Percentiles rank a stretch among this genome's conserved stretches.
Evolutionary conservation across 2,888 invertebrate species (phyloP).

Genomic region (Hydropsyche betteni): DNA sequence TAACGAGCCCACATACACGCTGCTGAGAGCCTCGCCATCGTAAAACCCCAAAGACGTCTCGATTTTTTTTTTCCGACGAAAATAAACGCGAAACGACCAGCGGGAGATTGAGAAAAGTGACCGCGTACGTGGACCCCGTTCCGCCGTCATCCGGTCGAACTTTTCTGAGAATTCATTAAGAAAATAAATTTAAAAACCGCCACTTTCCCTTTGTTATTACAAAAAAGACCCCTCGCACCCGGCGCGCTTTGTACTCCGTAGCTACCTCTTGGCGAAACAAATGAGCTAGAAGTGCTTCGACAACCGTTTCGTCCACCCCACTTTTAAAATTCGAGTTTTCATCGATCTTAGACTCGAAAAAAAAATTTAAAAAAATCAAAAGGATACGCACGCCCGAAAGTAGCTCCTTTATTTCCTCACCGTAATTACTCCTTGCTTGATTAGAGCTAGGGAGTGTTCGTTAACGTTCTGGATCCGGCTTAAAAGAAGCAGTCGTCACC

Average conservation of each 20-base stretch:
- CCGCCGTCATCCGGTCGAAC: constrained; percentile 5
- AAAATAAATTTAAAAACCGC: constrained; percentile 41
- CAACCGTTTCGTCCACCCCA: not conserved
- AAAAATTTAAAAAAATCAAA: not conserved
- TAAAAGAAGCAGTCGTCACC: no score
- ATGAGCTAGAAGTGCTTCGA: constrained; percentile 33
- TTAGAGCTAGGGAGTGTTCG: no score
- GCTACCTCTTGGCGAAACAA: constrained; percentile 31
- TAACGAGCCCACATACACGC: no score
- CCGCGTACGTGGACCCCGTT: no score
- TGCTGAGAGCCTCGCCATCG: not conserved
- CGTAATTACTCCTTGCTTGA: no score
- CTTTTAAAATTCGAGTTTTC: constrained; percentile 3
- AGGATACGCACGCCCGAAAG: not conserved
- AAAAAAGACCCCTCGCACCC: constrained; percentile 30
- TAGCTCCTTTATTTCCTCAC: not conserved
- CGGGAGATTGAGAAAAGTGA: not conserved
- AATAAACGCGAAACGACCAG: constrained; percentile 30
- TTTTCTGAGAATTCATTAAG: constrained; percentile 39
- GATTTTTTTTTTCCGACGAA: constrained; percentile 33
- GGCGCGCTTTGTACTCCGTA: not conserved
- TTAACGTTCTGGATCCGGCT: no score
- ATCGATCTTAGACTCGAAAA: not conserved
- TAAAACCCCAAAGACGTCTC: not conserved
- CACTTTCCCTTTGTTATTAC: constrained; percentile 39